Evolutionary conservation across 1,140 invertebrate genomes (phyloP).

Genomic region (Drosophila pachea): DNA sequence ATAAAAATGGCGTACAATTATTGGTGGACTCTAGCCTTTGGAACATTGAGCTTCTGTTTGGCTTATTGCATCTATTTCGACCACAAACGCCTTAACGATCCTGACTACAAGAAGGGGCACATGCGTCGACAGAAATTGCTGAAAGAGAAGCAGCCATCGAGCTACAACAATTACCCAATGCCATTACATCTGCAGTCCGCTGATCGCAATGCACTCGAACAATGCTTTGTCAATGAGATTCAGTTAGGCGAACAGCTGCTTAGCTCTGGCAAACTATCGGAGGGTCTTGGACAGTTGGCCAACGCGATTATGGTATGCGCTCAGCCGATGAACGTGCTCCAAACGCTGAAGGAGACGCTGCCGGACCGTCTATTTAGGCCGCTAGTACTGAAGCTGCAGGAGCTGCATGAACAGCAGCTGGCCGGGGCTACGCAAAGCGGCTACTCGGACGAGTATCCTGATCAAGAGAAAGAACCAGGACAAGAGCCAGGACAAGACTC

Average conservation of each 20-base stretch:
- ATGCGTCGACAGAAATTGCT: constrained; percentile 73
- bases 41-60: constrained; percentile 83
- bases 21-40: constrained; percentile 3
- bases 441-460: no score
- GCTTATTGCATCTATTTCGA: constrained; percentile 99
- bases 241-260: constrained; percentile 20
- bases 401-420: background rate
- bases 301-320: constrained; percentile 42
- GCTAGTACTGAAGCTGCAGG: constrained; percentile 18
- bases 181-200: background rate
- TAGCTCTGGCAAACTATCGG: constrained; percentile 14
- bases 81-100: constrained; percentile 92
- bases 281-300: constrained; percentile 39
- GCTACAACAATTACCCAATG: no score
- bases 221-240: constrained; percentile 26
- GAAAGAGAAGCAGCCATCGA: no score
- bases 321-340: constrained; percentile 15
- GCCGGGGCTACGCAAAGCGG: no score
- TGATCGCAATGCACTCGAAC: constrained; percentile 9
- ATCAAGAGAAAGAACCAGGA: no score
- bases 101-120: constrained; percentile 94
- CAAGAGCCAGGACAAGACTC: no score
- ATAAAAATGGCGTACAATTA: constrained; percentile 7
- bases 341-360: constrained; percentile 15
- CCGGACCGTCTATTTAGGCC: constrained; percentile 21